phyloP scores from a whole-genome alignment of 2,113 vertebrate genomes.

The Macaca nemestrina region DNA sequence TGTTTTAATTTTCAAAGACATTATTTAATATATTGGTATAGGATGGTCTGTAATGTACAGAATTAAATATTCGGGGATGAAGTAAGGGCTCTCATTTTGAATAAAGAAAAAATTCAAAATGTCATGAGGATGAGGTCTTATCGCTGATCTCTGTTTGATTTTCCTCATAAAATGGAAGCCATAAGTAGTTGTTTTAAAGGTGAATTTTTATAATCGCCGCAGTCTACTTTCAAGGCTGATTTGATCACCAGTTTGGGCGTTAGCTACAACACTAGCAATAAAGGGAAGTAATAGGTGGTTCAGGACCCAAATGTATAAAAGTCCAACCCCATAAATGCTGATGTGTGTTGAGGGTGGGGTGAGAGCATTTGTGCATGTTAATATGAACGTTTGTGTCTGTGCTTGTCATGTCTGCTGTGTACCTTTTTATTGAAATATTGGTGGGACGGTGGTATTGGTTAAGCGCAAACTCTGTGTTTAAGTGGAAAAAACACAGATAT shows the following conservation, averaged over 20 bases:
- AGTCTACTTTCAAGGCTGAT: background rate
- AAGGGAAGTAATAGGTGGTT: background rate
- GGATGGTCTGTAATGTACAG: background rate
- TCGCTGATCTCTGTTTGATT: background rate
- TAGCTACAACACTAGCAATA: background rate
- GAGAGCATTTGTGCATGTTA: background rate
- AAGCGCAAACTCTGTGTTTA: background rate
- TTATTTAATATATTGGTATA: background rate
- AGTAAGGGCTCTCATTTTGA: background rate
- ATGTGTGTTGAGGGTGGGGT: rapidly evolving
- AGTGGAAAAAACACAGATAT: background rate
- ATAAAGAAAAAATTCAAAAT: background rate
- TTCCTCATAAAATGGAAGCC: background rate
- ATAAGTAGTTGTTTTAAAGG: background rate
- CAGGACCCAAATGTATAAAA: background rate
- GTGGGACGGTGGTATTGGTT: background rate
- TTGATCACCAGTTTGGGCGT: background rate
- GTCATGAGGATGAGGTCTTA: background rate
- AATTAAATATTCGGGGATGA: background rate
- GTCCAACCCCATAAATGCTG: background rate
- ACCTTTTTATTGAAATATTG: background rate
- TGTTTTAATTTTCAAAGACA: background rate
- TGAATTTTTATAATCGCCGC: background rate
- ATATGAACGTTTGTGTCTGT: background rate
- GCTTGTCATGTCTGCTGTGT: background rate